A percentile compares a stretch with the other conserved stretches of the same genome.
phyloP scores from a whole-genome alignment of 2,797 vertebrate species.

The Gallinago nigripennis region DNA sequence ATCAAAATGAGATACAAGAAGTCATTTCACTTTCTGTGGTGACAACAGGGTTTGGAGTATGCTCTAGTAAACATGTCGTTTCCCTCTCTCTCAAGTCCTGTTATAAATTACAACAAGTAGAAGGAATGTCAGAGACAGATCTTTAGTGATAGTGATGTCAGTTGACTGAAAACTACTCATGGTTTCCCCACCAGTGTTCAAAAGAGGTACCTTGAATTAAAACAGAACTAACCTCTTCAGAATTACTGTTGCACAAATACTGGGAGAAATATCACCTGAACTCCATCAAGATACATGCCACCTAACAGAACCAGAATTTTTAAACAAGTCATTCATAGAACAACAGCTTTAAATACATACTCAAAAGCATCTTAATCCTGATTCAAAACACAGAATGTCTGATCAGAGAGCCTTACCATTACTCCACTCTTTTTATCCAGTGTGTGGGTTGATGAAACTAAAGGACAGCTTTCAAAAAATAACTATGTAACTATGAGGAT shows the following conservation, averaged over 20 bases:
- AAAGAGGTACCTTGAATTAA: background rate
- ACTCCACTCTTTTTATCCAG: background rate
- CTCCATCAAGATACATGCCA: background rate
- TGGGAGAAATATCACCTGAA: background rate
- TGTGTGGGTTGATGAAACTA: constrained; percentile 1
- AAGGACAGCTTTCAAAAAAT: constrained; percentile 55
- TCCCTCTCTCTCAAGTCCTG: background rate
- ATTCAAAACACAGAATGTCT: background rate
- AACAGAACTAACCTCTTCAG: background rate
- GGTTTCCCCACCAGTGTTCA: background rate
- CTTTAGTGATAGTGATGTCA: background rate
- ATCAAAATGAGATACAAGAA: background rate
- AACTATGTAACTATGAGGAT: constrained; percentile 43
- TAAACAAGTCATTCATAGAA: background rate
- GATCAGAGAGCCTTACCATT: background rate
- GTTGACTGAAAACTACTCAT: background rate
- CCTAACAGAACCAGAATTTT: background rate
- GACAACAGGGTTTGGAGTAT: background rate
- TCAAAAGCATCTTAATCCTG: background rate
- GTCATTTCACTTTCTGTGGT: background rate
- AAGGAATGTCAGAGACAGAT: background rate
- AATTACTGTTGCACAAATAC: background rate
- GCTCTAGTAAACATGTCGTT: background rate
- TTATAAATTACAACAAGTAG: background rate
- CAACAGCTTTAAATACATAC: background rate